Percentiles rank a stretch among this genome's conserved stretches.
Evolutionary conservation across 1,140 invertebrate genomes (phyloP).

Genomic region (Archivesica marissinica): DNA sequence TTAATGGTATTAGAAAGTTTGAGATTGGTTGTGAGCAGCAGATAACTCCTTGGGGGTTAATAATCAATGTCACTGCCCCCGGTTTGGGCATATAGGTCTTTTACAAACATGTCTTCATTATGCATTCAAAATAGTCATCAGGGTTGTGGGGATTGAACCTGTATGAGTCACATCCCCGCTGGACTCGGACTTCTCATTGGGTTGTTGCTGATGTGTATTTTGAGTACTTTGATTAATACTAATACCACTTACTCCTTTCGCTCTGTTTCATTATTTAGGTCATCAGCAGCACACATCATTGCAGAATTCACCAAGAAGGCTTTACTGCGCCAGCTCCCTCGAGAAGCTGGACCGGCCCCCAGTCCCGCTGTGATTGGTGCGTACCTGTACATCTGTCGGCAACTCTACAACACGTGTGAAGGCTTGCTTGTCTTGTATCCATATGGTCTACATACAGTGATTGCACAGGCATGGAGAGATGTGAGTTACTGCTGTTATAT

Average conservation of each 20-base stretch:
- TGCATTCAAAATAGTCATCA: too few species aligned
- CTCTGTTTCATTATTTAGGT: slow-evolving; percentile 64
- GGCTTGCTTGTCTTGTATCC: slow-evolving; percentile 79
- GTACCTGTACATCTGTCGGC: slow-evolving; percentile 82
- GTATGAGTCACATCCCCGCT: too few species aligned
- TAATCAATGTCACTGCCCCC: too few species aligned
- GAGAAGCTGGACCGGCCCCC: slow-evolving; percentile 67
- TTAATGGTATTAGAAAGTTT: too few species aligned
- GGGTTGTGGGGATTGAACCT: too few species aligned
- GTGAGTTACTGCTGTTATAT: slow-evolving; percentile 71
- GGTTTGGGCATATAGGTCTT: too few species aligned
- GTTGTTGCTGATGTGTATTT: background rate
- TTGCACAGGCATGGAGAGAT: slow-evolving; percentile 78
- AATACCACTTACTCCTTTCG: background rate
- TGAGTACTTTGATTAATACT: background rate
- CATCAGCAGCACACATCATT: slow-evolving; percentile 81
- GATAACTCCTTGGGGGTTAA: too few species aligned
- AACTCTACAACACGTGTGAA: slow-evolving; percentile 82
- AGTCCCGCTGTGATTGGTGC: slow-evolving; percentile 78
- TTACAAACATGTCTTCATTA: too few species aligned
- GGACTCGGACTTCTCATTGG: too few species aligned
- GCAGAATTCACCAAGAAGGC: slow-evolving; percentile 81
- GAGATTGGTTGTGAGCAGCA: too few species aligned
- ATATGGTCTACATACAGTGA: slow-evolving; percentile 79
- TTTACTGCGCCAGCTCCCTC: slow-evolving; percentile 72